Base-by-base conservation (phyloP, 1,140 invertebrate species). In the Anadara kagoshimensis region DNA sequence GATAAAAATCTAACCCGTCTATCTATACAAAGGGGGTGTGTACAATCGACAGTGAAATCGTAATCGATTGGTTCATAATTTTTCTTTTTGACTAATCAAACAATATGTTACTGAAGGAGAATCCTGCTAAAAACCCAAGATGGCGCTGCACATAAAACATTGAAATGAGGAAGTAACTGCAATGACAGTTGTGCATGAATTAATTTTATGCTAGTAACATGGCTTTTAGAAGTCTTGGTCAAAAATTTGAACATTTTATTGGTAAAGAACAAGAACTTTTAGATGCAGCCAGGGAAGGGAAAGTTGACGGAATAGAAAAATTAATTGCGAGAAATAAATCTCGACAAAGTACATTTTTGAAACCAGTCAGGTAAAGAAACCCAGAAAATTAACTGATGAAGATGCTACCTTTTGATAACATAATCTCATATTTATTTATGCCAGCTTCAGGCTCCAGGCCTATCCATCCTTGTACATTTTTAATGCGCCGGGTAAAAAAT, bases 181-280 rank as follows among this genome's bases (percentile, higher is more conserved):
- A 22, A 51, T 51, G 49, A 51, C 16, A 51, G 20, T 18, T 22
- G 16, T 16, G 49, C 16, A 63, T 63, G 41, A 47, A 22, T 63
- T 44, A 63, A 24, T 63, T 36, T 63, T 58, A 69, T 57, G 51
- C 61, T 45, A 20, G 44, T 61, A 68, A 36, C 29, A 36, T 59
- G 5, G 24, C 18, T 18, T 14, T 41, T 3, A 59, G n/a, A n/a
- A 59, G 36, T 41, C 36, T 66, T n/a, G 67, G 57, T 29, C 57
- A 57, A 51, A 59, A 57, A 61, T 44, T 75, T 1, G 65, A 63
- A 58, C 51, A 69, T 26, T 16, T 76, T 10, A 90, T 98, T 53
- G 54, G 54, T 86, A 97, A 97, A 91, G 96, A 98, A 90, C 95
- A 97, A 90, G 96, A 98, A 91, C 92, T 98, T 90, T 92, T 98